Percentiles rank a stretch among this genome's conserved stretches.
Conservation (phyloP, 2,888 invertebrate species). For the Napeogenes inachia region DNA sequence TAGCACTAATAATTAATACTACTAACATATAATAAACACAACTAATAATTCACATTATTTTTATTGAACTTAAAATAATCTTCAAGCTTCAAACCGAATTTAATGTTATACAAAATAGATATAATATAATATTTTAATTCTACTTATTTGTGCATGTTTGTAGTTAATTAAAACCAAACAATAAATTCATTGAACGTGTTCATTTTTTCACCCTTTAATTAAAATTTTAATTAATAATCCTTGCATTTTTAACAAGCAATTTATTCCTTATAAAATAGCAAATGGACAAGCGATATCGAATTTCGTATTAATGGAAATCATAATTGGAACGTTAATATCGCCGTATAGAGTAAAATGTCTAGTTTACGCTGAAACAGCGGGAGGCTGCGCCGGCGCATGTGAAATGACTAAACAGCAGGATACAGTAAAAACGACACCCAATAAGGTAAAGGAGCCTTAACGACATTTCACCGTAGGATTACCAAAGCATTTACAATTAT, state of each 20-base stretch:
- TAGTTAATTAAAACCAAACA: neutral
- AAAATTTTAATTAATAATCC: neutral
- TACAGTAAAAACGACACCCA: constrained; percentile 21
- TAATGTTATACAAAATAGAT: too few species aligned
- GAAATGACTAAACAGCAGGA: constrained; percentile 10
- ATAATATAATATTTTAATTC: too few species aligned
- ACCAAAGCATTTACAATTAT: neutral
- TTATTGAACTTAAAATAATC: neutral
- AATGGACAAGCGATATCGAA: constrained; percentile 15
- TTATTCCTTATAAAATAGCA: constrained; percentile 16
- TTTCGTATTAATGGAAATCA: constrained; percentile 27
- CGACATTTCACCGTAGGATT: too few species aligned
- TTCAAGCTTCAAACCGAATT: neutral
- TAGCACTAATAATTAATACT: too few species aligned
- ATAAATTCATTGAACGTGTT: neutral
- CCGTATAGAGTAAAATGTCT: constrained; percentile 27
- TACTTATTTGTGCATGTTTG: neutral
- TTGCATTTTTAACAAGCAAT: constrained; percentile 1
- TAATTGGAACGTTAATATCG: constrained; percentile 27
- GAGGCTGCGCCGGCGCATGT: constrained; percentile 19
- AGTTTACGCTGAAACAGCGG: constrained; percentile 28
- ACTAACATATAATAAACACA: too few species aligned
- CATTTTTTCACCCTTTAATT: neutral
- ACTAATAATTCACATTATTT: too few species aligned
- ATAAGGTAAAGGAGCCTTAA: constrained; percentile 18